Evolutionary conservation across 2,113 vertebrate genomes (phyloP).

Genomic region (Petrocephalus microphthalmus): DNA sequence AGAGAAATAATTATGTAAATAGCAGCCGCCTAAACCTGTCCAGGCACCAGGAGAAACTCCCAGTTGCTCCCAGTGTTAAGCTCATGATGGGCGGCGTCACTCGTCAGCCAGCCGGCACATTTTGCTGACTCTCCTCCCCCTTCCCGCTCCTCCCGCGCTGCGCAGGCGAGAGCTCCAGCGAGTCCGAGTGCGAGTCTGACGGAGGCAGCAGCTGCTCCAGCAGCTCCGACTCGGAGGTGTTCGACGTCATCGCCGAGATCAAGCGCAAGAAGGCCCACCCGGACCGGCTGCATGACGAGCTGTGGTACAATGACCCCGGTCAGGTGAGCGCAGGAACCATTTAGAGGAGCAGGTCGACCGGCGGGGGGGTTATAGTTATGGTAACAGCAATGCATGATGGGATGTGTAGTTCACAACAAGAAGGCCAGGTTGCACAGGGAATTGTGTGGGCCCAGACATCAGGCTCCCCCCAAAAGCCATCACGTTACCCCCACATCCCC

Average conservation of each 20-base stretch:
- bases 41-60: neutral
- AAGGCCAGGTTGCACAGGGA: neutral
- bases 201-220: constrained; percentile 85
- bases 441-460: neutral
- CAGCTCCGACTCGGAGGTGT: constrained; percentile 89
- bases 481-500: neutral
- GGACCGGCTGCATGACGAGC: constrained; percentile 90
- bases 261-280: constrained; percentile 96
- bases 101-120: no score
- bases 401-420: neutral
- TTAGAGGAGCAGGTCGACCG: neutral
- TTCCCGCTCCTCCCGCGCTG: neutral
- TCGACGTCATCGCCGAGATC: constrained; percentile 96
- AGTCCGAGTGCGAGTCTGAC: constrained; percentile 88
- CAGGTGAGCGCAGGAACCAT: constrained; percentile 65
- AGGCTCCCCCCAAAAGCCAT: neutral
- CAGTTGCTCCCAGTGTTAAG: neutral
- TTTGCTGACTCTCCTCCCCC: neutral
- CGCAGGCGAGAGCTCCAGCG: constrained; percentile 75
- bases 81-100: neutral
- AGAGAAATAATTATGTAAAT: no score
- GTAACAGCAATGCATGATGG: neutral
- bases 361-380: neutral
- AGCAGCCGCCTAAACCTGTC: neutral
- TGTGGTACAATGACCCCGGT: constrained; percentile 97